Percentiles rank a stretch among this genome's conserved stretches.
Conservation (phyloP, 2,113 vertebrate genomes). For the Leptobrachium ailaonicum region DNA sequence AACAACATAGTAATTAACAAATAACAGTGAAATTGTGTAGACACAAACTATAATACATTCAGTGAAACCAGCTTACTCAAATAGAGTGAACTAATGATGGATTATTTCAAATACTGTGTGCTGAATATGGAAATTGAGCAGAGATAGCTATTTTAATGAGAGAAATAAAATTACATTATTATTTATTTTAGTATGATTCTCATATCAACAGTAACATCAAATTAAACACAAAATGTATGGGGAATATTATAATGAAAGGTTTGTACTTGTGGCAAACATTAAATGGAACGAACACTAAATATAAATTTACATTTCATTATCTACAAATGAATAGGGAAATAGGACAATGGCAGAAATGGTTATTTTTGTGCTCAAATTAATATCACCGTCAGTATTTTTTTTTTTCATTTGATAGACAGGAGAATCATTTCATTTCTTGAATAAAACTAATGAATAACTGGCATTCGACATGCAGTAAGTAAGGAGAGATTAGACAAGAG, state of each 20-base stretch:
- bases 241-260: slow-evolving; percentile 23
- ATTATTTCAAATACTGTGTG: background rate
- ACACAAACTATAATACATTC: background rate
- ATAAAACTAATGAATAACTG: slow-evolving; percentile 17
- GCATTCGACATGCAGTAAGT: background rate
- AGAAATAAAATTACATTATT: slow-evolving; percentile 21
- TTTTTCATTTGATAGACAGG: background rate
- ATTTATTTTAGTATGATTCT: slow-evolving; percentile 14
- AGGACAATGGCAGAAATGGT: slow-evolving; percentile 26
- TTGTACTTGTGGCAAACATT: slow-evolving; percentile 33
- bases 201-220: slow-evolving; percentile 37
- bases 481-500: slow-evolving; percentile 16
- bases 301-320: slow-evolving; percentile 46
- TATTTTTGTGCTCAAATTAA: slow-evolving; percentile 42
- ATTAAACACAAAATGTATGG: slow-evolving; percentile 25
- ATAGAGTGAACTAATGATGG: background rate
- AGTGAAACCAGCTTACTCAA: background rate
- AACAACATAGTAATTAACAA: background rate
- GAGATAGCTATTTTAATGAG: slow-evolving; percentile 16
- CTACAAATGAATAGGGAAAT: slow-evolving; percentile 25
- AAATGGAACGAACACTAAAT: slow-evolving; percentile 33
- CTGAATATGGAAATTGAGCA: background rate
- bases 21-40: background rate
- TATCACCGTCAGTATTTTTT: slow-evolving; percentile 14
- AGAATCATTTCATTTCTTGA: slow-evolving; percentile 1